Conservation (phyloP, 2,888 invertebrate species). For the Branchellion lobata region DNA sequence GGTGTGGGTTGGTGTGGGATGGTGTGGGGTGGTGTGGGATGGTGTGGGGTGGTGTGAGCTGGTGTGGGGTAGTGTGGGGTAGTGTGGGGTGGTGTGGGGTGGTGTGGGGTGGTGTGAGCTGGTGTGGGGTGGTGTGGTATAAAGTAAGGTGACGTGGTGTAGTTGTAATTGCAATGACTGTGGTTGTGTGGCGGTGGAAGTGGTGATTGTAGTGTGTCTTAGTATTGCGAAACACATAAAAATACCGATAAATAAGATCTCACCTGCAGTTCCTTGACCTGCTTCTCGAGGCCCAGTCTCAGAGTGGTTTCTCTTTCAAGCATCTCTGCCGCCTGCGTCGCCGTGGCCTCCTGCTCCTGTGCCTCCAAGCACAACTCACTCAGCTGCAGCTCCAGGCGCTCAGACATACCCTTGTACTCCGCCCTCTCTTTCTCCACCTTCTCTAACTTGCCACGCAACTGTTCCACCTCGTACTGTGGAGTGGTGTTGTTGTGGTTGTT, state of each 20-base stretch:
- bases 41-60: no score
- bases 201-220: not conserved
- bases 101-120: no score
- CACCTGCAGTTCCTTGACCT: conserved; percentile 76
- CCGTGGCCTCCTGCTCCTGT: conserved; percentile 86
- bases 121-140: not conserved
- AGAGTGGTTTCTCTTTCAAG: conserved; percentile 87
- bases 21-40: no score
- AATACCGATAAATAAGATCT: not conserved
- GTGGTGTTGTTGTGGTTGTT: no score
- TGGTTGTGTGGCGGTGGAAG: not conserved
- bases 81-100: no score
- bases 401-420: conserved; percentile 81
- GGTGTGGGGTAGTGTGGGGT: no score
- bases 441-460: conserved; percentile 77
- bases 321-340: conserved; percentile 82
- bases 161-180: not conserved
- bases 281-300: conserved; percentile 79
- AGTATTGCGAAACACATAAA: not conserved
- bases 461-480: conserved; percentile 82
- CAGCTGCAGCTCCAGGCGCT: conserved; percentile 85
- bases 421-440: conserved; percentile 82
- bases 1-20: no score
- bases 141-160: not conserved
- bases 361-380: conserved; percentile 86